Percentiles rank a stretch among this genome's conserved stretches.
phyloP scores from a whole-genome alignment of 2,113 vertebrate species.

The Calyptomena viridis region DNA sequence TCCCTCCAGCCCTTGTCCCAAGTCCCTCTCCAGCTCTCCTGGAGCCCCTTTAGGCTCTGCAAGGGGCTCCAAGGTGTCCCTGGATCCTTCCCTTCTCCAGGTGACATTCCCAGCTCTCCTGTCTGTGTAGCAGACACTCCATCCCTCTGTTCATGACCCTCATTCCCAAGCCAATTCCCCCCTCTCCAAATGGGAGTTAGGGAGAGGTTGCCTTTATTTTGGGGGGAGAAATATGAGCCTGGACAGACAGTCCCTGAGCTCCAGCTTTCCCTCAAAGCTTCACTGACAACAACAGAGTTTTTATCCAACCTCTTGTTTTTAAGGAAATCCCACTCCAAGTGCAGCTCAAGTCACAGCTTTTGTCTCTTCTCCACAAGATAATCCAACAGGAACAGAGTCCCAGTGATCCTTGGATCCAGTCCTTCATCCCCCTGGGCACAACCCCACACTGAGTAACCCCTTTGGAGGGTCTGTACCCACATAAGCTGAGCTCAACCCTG shows the following conservation, averaged over 20 bases:
- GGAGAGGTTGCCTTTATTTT: background rate
- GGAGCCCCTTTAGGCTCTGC: no score
- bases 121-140: background rate
- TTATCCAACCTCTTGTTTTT: background rate
- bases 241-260: background rate
- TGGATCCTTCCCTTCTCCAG: no score
- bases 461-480: background rate
- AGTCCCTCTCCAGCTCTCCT: no score
- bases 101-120: no score
- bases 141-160: background rate
- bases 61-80: no score
- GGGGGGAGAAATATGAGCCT: background rate
- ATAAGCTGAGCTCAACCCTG: accelerated
- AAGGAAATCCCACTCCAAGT: background rate
- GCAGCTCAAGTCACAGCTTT: background rate
- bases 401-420: background rate
- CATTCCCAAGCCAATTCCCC: background rate
- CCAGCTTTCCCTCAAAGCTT: background rate
- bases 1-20: no score
- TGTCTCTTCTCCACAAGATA: background rate
- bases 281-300: background rate
- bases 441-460: background rate
- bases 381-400: background rate
- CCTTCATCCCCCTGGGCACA: no score
- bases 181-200: background rate